These are phyloP conservation scores for Rhynchonycteris naso DNA, from an alignment of 2,797 vertebrate genomes.

Conservation along the genomic window DNA sequence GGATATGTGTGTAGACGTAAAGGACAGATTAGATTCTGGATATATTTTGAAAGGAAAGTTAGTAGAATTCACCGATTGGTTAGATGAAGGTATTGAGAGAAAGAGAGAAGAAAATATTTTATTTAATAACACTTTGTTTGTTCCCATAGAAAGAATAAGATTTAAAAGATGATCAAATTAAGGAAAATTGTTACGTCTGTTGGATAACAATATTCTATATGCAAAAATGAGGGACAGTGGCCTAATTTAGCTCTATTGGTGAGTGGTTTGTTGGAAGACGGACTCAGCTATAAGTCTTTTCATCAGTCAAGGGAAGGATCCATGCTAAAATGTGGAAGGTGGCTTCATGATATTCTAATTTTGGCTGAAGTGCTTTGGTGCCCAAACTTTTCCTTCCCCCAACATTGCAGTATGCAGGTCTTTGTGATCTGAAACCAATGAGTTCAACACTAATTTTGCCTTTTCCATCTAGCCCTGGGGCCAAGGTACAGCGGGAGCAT, in stretches of 20 bases:
- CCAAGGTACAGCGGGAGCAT: not conserved
- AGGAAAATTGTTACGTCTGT: not conserved
- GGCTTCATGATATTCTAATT: not conserved
- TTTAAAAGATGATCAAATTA: not conserved
- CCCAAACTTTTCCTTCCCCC: not conserved
- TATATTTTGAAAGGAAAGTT: conserved; percentile 16
- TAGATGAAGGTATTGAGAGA: not conserved
- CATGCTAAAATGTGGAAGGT: not conserved
- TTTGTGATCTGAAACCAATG: not conserved
- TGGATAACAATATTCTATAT: not conserved
- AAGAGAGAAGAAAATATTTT: not conserved
- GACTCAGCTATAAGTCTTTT: not conserved
- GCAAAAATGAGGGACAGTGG: not conserved
- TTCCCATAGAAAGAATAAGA: not conserved
- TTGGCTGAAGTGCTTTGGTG: not conserved
- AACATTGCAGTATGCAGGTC: not conserved
- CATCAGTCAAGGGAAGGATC: not conserved
- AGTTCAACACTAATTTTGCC: not conserved
- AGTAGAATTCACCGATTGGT: conserved; percentile 9
- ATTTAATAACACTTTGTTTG: not conserved
- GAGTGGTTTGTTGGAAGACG: not conserved
- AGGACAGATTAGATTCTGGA: not conserved
- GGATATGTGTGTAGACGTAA: not conserved
- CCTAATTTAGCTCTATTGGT: not conserved
- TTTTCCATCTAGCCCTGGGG: not conserved